Base-by-base conservation (phyloP, 2,797 vertebrate genomes). In the Molossus molossus region DNA sequence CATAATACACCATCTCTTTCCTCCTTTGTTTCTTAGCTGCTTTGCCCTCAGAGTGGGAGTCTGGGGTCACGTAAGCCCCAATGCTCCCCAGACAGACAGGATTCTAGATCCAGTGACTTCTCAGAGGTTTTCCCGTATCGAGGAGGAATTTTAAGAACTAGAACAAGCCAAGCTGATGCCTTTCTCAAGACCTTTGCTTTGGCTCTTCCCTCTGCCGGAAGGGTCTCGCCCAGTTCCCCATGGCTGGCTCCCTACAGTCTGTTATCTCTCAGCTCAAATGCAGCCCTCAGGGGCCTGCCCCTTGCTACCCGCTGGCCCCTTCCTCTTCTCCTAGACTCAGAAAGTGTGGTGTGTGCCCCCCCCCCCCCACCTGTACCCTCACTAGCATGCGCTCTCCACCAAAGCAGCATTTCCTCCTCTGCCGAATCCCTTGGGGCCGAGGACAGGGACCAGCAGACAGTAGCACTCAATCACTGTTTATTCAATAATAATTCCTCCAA, bases 361-460 rank as follows among this genome's bases (percentile, higher is more conserved):
- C 50, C 6, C 0, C 62, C 25, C 21, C n/a, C 25, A 55, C 15
- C 75, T 3, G 72, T 29, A 25, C 17, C 21, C 20, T 57, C 15
- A 2, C 11, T 4, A 29, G 55, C 58, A 0, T 9, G 15, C 3
- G 15, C 62, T 3, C 25, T 25, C 37, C 60, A 0, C n/a, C 12
- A 48, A 45, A 60, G 25, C 25, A 83, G 5, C 13, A 6, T 9
- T 15, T 55, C 72, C 62, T 90, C 21, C 64, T 94, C 20, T 73
- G 29, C 25, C 13, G 6, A 90, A 55, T 75, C 50, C 20, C 29
- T 25, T 33, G 20, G 8, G 25, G 29, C 57, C 65, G 8, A 50
- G 17, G 69, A 50, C 23, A 62, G 40, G 40, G 72, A 67, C 5
- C 8, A 1, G n/a, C 25, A 37, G 37, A n/a, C 25, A 72, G 9